phyloP scores from a whole-genome alignment of 2,888 invertebrate genomes.

The Oxyteleia sp. region DNA sequence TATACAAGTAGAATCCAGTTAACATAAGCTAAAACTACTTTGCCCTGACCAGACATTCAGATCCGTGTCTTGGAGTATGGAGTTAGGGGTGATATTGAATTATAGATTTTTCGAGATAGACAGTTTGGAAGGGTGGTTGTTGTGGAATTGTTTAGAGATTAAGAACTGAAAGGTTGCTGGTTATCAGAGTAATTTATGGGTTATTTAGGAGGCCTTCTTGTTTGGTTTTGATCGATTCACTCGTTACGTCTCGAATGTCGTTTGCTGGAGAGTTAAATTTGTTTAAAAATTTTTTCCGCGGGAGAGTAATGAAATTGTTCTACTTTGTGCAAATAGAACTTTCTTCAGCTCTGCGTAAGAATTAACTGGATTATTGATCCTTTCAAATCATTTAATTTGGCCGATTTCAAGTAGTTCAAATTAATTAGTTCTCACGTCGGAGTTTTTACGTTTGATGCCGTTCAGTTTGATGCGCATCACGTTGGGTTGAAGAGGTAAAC shows the following conservation, averaged over 20 bases:
- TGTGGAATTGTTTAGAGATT: too few species aligned
- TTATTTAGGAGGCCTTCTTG: neutral
- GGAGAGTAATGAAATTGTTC: constrained; percentile 26
- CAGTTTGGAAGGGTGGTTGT: too few species aligned
- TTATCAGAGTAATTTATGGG: neutral
- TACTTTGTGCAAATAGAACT: constrained; percentile 25
- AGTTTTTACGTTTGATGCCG: constrained; percentile 15
- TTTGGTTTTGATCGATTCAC: neutral
- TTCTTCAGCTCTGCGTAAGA: constrained; percentile 30
- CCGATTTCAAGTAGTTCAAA: constrained; percentile 37
- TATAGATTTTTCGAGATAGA: too few species aligned
- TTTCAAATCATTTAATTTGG: constrained; percentile 39
- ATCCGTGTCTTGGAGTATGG: too few species aligned
- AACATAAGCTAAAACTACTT: too few species aligned
- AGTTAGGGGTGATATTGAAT: too few species aligned
- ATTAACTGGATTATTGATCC: constrained; percentile 51
- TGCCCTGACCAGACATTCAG: too few species aligned
- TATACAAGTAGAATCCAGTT: too few species aligned
- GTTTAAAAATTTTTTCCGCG: neutral
- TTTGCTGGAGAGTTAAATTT: neutral
- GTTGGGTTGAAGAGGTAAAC: too few species aligned
- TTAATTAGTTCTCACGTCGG: constrained; percentile 34
- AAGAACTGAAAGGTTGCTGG: too few species aligned
- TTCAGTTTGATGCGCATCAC: too few species aligned
- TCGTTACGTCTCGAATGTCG: neutral